A percentile compares a stretch with the other conserved stretches of the same genome.
These are phyloP conservation scores for Aphelocoma californica DNA, from an alignment of 2,797 vertebrate genomes.

Conservation along the genomic window DNA sequence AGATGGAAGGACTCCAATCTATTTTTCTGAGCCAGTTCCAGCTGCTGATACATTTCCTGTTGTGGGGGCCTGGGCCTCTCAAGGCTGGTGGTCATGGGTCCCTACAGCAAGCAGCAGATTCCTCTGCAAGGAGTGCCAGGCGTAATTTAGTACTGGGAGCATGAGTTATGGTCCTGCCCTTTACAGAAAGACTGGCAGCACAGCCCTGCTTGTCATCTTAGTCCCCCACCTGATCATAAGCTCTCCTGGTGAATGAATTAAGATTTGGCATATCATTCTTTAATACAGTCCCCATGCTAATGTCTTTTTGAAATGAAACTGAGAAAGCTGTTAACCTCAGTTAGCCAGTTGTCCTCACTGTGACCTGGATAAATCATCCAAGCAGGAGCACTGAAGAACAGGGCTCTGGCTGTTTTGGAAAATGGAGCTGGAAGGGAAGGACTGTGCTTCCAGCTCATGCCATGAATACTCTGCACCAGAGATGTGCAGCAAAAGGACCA, in stretches of 20 bases:
- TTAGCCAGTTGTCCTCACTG: constrained; percentile 70
- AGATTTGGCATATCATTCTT: constrained; percentile 69
- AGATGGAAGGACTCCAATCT: not conserved
- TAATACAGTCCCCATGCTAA: constrained; percentile 73
- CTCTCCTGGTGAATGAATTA: constrained; percentile 72
- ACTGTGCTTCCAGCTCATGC: not conserved
- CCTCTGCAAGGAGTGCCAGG: constrained; percentile 40
- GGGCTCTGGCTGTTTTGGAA: not conserved
- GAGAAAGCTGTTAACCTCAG: constrained; percentile 78
- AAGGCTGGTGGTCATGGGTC: not conserved
- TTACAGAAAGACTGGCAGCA: constrained; percentile 66
- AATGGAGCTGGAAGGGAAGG: not conserved
- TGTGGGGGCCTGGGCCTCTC: not conserved
- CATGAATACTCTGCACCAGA: not conserved
- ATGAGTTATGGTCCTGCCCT: constrained; percentile 69
- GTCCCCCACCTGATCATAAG: constrained; percentile 56
- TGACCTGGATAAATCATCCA: constrained; percentile 76
- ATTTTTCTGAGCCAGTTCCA: not conserved
- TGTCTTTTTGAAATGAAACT: constrained; percentile 74
- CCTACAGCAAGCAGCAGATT: constrained; percentile 41
- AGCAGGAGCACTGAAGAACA: constrained; percentile 16
- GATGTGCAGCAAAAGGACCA: not conserved
- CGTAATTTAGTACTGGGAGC: constrained; percentile 59
- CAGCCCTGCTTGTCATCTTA: constrained; percentile 64
- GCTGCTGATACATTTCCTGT: not conserved